These are phyloP conservation scores for Trididemnum clinides DNA, from an alignment of 23 tunicate genomes.

Conservation along the genomic window DNA sequence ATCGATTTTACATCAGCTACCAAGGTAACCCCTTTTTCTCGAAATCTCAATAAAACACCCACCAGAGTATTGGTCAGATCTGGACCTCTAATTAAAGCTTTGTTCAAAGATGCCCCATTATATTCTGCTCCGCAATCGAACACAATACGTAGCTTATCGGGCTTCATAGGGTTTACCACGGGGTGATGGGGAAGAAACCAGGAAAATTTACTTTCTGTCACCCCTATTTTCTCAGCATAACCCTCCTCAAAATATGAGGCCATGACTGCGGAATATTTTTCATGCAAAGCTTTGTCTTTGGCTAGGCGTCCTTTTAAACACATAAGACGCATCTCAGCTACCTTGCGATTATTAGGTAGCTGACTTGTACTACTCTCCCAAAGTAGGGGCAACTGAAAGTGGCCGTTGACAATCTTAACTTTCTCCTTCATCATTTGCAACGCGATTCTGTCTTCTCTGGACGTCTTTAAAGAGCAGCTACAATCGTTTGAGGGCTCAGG, in stretches of 20 bases:
- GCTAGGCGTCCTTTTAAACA: not conserved
- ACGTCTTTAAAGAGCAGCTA: too few species aligned
- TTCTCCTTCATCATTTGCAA: not conserved
- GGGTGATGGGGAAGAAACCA: conserved; percentile 19
- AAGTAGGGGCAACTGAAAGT: not conserved
- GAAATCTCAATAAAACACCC: not conserved
- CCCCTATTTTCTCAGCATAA: not conserved
- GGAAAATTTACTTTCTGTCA: not conserved
- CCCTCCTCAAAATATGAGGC: not conserved
- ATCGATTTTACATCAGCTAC: not conserved
- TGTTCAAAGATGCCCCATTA: not conserved
- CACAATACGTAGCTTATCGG: conserved; percentile 3
- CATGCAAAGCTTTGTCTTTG: not conserved
- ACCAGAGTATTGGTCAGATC: not conserved
- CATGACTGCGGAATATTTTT: not conserved
- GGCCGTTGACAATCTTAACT: not conserved
- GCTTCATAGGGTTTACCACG: conserved; percentile 10
- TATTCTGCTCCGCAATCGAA: conserved; percentile 19
- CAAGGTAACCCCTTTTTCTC: not conserved
- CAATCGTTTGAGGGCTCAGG: too few species aligned
- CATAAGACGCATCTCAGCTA: not conserved
- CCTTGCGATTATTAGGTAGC: not conserved
- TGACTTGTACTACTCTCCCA: not conserved
- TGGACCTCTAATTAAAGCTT: not conserved
- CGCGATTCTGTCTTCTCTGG: not conserved